Conservation (phyloP, 2,888 invertebrate species). For the Actias luna region DNA sequence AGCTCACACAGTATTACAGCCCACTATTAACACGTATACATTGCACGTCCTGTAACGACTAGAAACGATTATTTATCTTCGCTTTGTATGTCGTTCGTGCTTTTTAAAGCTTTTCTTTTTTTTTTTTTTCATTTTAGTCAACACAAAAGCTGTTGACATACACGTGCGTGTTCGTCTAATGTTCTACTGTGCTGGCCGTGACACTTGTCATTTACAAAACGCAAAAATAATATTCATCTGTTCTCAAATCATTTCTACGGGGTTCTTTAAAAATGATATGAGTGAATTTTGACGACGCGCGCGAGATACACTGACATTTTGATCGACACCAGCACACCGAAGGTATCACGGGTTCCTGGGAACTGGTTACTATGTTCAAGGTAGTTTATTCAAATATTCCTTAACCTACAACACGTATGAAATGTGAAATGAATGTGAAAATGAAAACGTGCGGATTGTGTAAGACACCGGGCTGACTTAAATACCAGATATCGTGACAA, state of each 20-base stretch:
- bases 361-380: no score
- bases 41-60: not conserved
- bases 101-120: not conserved
- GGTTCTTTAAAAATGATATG: no score
- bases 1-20: not conserved
- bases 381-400: no score
- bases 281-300: no score
- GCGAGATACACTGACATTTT: no score
- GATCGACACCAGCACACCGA: no score
- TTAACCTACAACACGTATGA: no score
- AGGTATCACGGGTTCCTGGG: no score
- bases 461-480: no score
- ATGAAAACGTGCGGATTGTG: no score
- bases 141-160: constrained; percentile 19
- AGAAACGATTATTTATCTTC: not conserved
- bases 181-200: not conserved
- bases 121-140: constrained; percentile 14
- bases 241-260: not conserved
- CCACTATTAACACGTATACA: not conserved
- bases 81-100: not conserved
- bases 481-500: no score
- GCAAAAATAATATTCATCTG: not conserved
- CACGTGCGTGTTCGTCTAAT: constrained; percentile 8
- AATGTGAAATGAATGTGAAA: no score
- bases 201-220: not conserved